Conservation (phyloP, 2,797 vertebrate species). For the Centropyge bicolor region DNA sequence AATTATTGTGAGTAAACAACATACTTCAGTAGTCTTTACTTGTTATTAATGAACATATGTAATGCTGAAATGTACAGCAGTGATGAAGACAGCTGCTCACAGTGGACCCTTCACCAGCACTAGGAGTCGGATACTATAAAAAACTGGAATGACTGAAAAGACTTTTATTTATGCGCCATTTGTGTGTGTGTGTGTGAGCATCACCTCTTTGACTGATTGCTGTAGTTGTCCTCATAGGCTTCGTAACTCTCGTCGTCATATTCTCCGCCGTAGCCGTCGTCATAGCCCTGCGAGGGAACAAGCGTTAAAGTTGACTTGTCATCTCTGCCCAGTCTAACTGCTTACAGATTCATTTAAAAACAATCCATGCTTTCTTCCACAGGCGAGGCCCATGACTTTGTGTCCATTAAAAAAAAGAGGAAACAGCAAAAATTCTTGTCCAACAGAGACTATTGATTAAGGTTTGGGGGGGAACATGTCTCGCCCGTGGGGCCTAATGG, state of each 20-base stretch:
- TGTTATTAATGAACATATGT: background rate
- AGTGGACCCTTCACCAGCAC: constrained; percentile 7
- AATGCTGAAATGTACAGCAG: constrained; percentile 4
- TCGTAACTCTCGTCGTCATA: constrained; percentile 97
- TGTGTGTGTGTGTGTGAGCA: constrained; percentile 5
- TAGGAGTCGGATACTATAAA: constrained; percentile 19
- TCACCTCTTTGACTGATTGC: constrained; percentile 94
- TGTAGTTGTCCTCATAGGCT: constrained; percentile 93
- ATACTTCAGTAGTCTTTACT: background rate
- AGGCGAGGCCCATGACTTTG: constrained; percentile 68
- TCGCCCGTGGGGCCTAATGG: constrained; percentile 67
- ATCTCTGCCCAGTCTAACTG: constrained; percentile 54
- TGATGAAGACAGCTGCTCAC: constrained; percentile 24
- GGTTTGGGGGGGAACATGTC: constrained; percentile 64
- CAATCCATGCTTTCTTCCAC: constrained; percentile 74
- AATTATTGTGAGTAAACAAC: background rate
- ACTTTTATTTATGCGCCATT: background rate
- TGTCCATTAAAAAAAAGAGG: constrained; percentile 48
- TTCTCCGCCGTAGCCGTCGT: constrained; percentile 96
- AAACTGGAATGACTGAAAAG: background rate
- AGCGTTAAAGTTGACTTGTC: constrained; percentile 10
- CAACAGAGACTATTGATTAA: constrained; percentile 74
- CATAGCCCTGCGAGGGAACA: constrained; percentile 88
- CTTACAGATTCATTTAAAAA: constrained; percentile 60
- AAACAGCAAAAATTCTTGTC: constrained; percentile 64